phyloP scores from a whole-genome alignment of 2,113 vertebrate genomes.

The Nettapus auritus region DNA sequence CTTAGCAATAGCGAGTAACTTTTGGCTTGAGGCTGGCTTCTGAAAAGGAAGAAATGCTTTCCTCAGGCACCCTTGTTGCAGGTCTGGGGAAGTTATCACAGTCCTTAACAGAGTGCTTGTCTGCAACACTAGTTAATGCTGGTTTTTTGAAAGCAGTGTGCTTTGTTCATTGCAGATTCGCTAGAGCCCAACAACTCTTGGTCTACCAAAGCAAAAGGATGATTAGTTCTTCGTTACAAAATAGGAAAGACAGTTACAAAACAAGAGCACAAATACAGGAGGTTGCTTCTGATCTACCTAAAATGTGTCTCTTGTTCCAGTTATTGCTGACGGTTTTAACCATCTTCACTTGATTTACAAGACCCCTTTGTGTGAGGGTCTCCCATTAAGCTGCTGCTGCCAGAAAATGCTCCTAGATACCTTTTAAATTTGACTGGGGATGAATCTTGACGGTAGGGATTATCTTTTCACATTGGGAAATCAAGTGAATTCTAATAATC shows the following conservation, averaged over 20 bases:
- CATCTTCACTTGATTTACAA: not conserved
- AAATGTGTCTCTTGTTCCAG: not conserved
- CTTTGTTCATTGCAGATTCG: not conserved
- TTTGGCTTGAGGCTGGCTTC: not conserved
- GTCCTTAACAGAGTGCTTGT: not conserved
- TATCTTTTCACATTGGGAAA: not conserved
- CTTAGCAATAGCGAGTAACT: not conserved
- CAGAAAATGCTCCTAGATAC: not conserved
- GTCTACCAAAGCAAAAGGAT: not conserved
- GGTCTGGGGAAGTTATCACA: not conserved
- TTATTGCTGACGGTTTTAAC: not conserved
- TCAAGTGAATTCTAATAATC: not conserved
- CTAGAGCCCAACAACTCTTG: not conserved
- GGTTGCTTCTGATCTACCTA: no score
- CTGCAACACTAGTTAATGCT: not conserved
- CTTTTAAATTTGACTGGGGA: not conserved
- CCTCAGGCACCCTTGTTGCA: rapidly evolving
- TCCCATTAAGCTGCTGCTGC: not conserved
- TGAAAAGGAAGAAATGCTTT: not conserved
- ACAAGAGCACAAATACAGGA: not conserved
- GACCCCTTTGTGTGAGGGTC: no score
- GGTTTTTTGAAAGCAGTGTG: not conserved
- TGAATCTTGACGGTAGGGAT: not conserved
- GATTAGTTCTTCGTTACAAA: not conserved
- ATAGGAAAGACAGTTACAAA: not conserved